Evolutionary conservation across 1,140 invertebrate species (phyloP), one percentile per base, ranked within the genome.

Genomic region (Apis florea): DNA sequence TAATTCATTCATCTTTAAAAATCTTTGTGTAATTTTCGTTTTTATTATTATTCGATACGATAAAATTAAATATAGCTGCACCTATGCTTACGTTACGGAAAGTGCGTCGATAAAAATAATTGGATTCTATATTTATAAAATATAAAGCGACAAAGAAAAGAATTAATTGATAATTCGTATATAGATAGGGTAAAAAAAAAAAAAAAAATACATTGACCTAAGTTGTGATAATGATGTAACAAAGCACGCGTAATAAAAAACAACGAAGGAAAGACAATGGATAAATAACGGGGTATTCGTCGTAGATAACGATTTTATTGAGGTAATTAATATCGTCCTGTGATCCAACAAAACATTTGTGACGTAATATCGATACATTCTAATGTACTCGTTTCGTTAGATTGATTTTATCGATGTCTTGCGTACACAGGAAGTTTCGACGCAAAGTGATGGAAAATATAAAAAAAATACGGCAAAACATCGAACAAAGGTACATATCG

Each of bases 271-370:
- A 15, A 51, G 19, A 56, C 15, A 68, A 67, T 56, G 67, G 67
- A 51, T 67, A 49, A 21, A 79, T 15, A 67, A 69, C 17, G 12
- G 24, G 31, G 9, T 12, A 75, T 31, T 53, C 47, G 49, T 13
- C 6, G 4, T 17, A 54, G 63, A 67, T 79, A 70, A 49, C 26
- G 56, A 19, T 63, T 31, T n/a, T 31, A 61, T 79, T 63, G 17
- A 9, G 13, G 1, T 21, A 59, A 79, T 54, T 54, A 1, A 8
- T 17, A 59, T 53, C 24, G 9, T 70, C 58, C 21, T 56, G 11
- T 56, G 31, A n/a, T 19, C n/a, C 6, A 49, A 56, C 10, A 56
- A 67, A 49, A 58, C 31, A 75, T 13, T 5, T 19, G 6, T 76
- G 31, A 66, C 19, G 26, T 51, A 66, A 40, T 31, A 8, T 13